Evolutionary conservation across 2,888 invertebrate species (phyloP).

Genomic region (Aphidoletes aphidimyza): DNA sequence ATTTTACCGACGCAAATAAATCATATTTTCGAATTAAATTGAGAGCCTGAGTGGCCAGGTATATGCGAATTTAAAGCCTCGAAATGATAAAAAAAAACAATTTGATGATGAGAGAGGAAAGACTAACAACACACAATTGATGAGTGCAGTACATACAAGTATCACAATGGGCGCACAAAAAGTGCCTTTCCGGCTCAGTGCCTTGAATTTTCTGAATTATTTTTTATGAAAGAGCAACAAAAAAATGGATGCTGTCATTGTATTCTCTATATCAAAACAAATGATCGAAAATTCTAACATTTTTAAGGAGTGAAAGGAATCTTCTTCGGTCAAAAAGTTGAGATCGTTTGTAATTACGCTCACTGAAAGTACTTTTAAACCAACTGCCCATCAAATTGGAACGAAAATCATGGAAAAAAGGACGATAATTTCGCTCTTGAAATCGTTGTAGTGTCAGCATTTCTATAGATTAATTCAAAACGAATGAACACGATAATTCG

Average conservation of each 20-base stretch:
- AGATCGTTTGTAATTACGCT: not conserved
- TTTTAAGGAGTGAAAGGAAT: constrained; percentile 3
- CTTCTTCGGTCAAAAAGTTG: constrained; percentile 29
- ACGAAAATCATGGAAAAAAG: not conserved
- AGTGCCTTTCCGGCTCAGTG: constrained; percentile 21
- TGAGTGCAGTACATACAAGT: not conserved
- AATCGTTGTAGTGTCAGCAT: not conserved
- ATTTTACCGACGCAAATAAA: constrained; percentile 10
- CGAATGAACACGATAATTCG: not conserved
- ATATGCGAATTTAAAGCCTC: too few relatives aligned
- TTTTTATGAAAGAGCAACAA: not conserved
- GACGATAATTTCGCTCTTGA: constrained; percentile 12
- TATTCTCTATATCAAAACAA: not conserved
- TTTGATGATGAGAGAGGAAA: not conserved
- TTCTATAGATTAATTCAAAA: not conserved
- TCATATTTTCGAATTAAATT: not conserved
- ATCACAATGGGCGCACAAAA: constrained; percentile 8
- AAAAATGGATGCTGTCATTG: not conserved
- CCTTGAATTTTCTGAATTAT: not conserved
- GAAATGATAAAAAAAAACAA: not conserved
- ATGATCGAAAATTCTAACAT: not conserved
- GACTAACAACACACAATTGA: not conserved
- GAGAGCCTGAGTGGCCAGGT: not conserved
- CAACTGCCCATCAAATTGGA: constrained; percentile 9
- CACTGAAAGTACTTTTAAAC: not conserved